phyloP scores from a whole-genome alignment of 2,113 vertebrate genomes.

The Leptocoma aspasia region DNA sequence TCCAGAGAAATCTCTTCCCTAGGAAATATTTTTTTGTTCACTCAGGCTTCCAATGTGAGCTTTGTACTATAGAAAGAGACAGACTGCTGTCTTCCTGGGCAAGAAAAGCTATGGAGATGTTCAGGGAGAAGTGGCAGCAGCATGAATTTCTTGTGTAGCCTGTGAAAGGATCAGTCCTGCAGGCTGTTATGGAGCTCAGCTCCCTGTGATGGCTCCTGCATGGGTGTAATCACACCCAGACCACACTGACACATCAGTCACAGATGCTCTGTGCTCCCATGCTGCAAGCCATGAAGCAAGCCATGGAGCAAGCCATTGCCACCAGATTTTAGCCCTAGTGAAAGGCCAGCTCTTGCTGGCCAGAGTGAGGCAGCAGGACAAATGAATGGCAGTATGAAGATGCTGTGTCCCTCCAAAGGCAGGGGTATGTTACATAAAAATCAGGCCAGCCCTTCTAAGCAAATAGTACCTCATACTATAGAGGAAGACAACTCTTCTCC shows the following conservation, averaged over 20 bases:
- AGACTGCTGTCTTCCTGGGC: not conserved
- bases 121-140: not conserved
- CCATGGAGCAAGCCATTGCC: not conserved
- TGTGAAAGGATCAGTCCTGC: not conserved
- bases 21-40: not conserved
- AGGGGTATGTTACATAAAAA: not conserved
- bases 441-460: not conserved
- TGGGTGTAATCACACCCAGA: not conserved
- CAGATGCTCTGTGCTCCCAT: fast-evolving
- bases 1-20: not conserved
- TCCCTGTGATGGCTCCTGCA: not conserved
- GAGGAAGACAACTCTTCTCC: not conserved
- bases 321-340: not conserved
- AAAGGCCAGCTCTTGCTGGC: not conserved
- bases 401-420: not conserved
- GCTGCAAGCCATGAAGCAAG: not conserved
- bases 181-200: not conserved
- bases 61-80: not conserved
- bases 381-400: too few relatives aligned
- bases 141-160: not conserved
- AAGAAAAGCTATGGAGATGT: not conserved
- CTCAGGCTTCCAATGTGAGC: not conserved
- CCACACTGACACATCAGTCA: fast-evolving
- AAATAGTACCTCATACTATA: not conserved
- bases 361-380: not conserved